Percentiles rank a stretch among this genome's conserved stretches.
These are phyloP conservation scores for Florisuga fusca DNA, from an alignment of 2,797 vertebrate species.

Conservation along the genomic window DNA sequence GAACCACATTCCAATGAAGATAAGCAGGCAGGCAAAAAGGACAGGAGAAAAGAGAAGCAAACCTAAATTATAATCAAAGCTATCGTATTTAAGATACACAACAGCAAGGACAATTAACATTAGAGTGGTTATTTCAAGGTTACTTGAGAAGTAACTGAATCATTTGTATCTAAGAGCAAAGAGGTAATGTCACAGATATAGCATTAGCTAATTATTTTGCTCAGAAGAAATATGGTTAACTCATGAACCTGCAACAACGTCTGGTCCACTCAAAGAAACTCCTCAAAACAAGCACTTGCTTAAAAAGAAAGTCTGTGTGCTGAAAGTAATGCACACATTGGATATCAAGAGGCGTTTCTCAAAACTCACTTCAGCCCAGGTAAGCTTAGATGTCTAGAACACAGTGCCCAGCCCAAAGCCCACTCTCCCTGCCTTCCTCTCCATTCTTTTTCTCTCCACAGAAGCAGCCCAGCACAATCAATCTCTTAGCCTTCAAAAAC, in stretches of 20 bases:
- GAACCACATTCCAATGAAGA: slow-evolving; percentile 37
- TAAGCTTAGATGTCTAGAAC: background rate
- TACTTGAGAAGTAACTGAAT: background rate
- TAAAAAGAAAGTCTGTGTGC: background rate
- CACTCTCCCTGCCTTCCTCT: background rate
- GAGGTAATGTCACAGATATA: background rate
- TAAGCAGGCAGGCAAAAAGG: background rate
- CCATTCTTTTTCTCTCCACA: background rate
- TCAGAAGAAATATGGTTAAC: background rate
- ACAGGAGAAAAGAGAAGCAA: background rate
- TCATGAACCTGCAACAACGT: background rate
- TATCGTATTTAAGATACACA: background rate
- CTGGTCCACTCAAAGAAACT: background rate
- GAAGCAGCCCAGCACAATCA: background rate
- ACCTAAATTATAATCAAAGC: background rate
- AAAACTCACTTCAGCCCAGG: background rate
- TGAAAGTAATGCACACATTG: background rate
- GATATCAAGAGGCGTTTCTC: background rate
- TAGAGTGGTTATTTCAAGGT: background rate
- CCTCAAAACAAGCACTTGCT: background rate
- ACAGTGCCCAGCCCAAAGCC: background rate
- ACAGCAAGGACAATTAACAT: background rate
- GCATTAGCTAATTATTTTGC: background rate
- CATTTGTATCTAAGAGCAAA: background rate
- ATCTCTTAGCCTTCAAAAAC: background rate